Conservation (phyloP, 2,797 vertebrate species). For the Epinephelus awoara region DNA sequence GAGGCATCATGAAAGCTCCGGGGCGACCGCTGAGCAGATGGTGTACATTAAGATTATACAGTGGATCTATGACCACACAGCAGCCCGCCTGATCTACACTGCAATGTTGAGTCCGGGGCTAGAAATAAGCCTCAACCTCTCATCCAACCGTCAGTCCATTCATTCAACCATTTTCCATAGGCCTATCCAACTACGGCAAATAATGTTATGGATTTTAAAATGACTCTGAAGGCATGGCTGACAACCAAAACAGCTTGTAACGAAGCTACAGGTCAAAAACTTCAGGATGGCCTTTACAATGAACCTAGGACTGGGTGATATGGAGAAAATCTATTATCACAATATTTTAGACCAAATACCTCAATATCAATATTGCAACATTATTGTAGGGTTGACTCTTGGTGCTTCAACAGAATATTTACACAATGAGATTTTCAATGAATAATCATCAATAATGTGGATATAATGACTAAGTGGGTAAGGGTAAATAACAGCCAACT, state of each 20-base stretch:
- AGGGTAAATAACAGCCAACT: no score
- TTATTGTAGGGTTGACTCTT: no score
- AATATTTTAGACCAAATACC: no score
- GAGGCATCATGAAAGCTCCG: conserved; percentile 61
- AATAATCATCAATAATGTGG: no score
- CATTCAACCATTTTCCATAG: background rate
- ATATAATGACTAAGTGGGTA: no score
- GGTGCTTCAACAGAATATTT: no score
- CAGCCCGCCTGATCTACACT: conserved; percentile 43
- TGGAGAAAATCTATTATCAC: no score
- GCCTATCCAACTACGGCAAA: background rate
- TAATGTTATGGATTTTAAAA: background rate
- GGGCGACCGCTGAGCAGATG: conserved; percentile 77
- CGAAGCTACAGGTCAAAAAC: background rate
- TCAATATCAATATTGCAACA: no score
- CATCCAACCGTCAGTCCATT: background rate
- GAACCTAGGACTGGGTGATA: no score
- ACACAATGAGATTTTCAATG: no score
- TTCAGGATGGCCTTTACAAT: background rate
- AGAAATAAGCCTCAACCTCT: conserved; percentile 14
- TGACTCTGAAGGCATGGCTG: background rate
- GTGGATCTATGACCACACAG: conserved; percentile 40
- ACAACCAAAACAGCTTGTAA: background rate
- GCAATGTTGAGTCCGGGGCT: conserved; percentile 16
- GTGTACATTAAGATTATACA: conserved; percentile 75